Conservation (phyloP, 2,888 invertebrate genomes). For the Agelastica alni region DNA sequence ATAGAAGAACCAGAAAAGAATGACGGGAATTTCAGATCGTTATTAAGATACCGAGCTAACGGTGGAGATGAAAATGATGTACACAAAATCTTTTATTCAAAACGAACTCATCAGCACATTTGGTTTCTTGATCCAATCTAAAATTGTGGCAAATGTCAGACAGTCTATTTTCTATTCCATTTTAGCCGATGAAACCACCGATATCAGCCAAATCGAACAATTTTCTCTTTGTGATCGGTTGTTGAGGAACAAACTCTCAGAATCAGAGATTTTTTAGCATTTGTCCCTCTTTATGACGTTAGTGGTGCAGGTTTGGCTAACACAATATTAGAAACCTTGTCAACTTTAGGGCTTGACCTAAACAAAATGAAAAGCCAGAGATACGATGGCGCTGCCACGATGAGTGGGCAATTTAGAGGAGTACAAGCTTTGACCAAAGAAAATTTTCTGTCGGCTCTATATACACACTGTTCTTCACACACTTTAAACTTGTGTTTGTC, state of each 20-base stretch:
- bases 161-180: too few relatives aligned
- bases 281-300: constrained; percentile 2
- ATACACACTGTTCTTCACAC: constrained; percentile 7
- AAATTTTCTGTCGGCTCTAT: background rate
- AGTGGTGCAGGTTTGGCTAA: constrained; percentile 1
- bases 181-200: constrained; percentile 15
- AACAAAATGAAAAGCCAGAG: background rate
- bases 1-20: background rate
- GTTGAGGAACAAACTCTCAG: too few relatives aligned
- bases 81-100: too few relatives aligned
- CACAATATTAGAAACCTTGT: constrained; percentile 2
- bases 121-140: too few relatives aligned
- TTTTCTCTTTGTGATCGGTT: constrained; percentile 11
- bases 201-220: constrained; percentile 9
- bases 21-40: background rate
- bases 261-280: constrained; percentile 9
- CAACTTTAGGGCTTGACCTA: constrained; percentile 2
- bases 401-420: constrained; percentile 8
- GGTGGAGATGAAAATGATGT: constrained; percentile 1
- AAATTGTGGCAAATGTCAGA: too few relatives aligned
- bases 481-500: background rate
- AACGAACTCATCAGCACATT: too few relatives aligned
- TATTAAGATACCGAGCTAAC: constrained; percentile 9
- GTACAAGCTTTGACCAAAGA: constrained; percentile 1
- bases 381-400: constrained; percentile 12